Base-by-base conservation (phyloP, 2,888 invertebrate genomes). In the Cyclophora albipunctata region DNA sequence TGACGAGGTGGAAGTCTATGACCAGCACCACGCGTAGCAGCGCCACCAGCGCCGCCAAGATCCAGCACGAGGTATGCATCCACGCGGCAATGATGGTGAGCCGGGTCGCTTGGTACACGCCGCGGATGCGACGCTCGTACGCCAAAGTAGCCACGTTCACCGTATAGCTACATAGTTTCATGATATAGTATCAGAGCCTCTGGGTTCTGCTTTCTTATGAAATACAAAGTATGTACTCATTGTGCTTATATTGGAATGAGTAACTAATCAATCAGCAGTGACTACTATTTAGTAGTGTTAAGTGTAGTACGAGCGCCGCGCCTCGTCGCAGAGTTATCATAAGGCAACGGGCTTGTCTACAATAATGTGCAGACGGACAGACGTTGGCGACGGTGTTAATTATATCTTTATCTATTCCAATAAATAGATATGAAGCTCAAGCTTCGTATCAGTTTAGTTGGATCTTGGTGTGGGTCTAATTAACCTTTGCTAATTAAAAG, bases 11-110 rank as follows among this genome's bases (percentile, higher is more conserved):
- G 59, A 88, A 88, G 71, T 88, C 88, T 3, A 86, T 75, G 2
- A 71, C 81, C 4, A 87, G 60, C 0, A 83, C 45, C 5, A 87
- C 73, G 6, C 88, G 68, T 2, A 64, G 53, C 7, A 81, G 37
- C 0, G 78, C 67, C 3, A 88, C 61, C 3, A 78, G 40, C 0
- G 83, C 78, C 0, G 86, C 81, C 2, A 78, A 58, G 3, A 86
- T 43, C 88, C 88, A 88, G 67, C 87, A 87, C 7, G 55, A 3
- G 2, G 87, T 86, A 60, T 87, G 85, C 2, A 87, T 67, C 88
- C 88, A 88, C 1, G 88, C 84, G 0, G 88, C 72, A 3, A 75
- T 42, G 46, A 85, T 79, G 0, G 86, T 86, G 4, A 88, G 73
- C 7, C 66, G 67, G 1, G 76, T 83, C 3, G 84, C 85, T 53